Conservation (phyloP, 2,113 vertebrate species). For the Gymnocephalus cernua region DNA sequence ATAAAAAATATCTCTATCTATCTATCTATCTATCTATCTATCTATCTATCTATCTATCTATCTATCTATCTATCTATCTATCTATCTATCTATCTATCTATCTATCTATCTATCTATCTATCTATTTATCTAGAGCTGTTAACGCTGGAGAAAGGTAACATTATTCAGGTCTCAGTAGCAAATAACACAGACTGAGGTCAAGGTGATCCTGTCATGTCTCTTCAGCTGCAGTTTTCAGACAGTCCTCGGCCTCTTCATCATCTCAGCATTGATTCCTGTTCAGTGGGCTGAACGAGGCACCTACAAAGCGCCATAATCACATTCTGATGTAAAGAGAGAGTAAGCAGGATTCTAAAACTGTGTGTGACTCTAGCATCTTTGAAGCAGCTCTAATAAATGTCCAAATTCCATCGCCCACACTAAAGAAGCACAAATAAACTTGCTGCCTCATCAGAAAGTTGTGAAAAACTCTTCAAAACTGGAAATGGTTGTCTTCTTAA, state of each 20-base stretch:
- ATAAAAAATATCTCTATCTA: neutral
- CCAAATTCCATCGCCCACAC: slow-evolving; percentile 25
- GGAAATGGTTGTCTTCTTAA: slow-evolving; percentile 27
- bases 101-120: neutral
- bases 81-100: neutral
- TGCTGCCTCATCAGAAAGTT: slow-evolving; percentile 36
- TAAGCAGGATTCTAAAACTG: slow-evolving; percentile 23
- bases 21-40: neutral
- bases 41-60: neutral
- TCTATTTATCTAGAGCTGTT: neutral
- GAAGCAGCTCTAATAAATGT: slow-evolving; percentile 49
- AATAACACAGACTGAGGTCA: slow-evolving; percentile 6
- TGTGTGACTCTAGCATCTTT: slow-evolving; percentile 28
- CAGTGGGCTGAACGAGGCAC: slow-evolving; percentile 5
- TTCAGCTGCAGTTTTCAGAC: slow-evolving; percentile 24
- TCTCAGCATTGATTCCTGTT: slow-evolving; percentile 20
- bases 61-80: neutral
- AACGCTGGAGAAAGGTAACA: neutral
- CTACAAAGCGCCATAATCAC: slow-evolving; percentile 8
- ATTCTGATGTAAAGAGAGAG: slow-evolving; percentile 5
- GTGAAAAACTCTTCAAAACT: slow-evolving; percentile 17
- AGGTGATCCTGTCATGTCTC: neutral
- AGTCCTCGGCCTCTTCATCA: slow-evolving; percentile 35
- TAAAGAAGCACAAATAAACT: slow-evolving; percentile 37
- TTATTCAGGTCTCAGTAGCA: neutral